Percentiles rank a stretch among this genome's conserved stretches.
Conservation (phyloP, 2,797 vertebrate species). For the Neoniphon sammara region DNA sequence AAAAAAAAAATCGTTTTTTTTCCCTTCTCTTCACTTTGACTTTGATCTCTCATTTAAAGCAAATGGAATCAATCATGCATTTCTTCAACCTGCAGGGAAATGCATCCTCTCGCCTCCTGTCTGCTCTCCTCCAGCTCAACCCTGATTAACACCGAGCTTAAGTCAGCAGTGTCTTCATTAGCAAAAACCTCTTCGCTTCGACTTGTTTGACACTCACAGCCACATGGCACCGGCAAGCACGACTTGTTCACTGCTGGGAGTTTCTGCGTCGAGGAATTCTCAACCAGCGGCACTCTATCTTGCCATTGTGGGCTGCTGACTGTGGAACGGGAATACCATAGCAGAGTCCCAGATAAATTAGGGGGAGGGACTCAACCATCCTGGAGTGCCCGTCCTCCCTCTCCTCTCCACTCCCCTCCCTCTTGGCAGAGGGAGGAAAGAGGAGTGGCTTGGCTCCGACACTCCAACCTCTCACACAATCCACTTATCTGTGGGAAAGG, state of each 20-base stretch:
- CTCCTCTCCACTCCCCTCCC: no score
- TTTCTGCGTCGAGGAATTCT: neutral
- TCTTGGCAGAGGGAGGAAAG: slow-evolving; percentile 6
- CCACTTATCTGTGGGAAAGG: neutral
- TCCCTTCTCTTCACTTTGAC: slow-evolving; percentile 34
- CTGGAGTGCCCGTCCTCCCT: neutral
- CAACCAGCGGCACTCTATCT: neutral
- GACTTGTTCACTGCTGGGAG: neutral
- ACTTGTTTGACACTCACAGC: slow-evolving; percentile 10
- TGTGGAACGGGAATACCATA: neutral
- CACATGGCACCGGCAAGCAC: neutral
- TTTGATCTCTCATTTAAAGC: slow-evolving; percentile 64
- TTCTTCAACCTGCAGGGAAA: slow-evolving; percentile 54
- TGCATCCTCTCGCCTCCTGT: slow-evolving; percentile 8
- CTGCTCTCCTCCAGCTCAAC: slow-evolving; percentile 14
- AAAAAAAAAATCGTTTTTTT: no score
- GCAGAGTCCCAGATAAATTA: slow-evolving; percentile 22
- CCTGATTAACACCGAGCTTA: slow-evolving; percentile 33
- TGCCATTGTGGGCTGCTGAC: neutral
- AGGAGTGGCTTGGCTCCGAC: neutral
- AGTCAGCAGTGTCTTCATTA: slow-evolving; percentile 33
- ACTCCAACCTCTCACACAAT: slow-evolving; percentile 4
- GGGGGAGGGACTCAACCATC: neutral
- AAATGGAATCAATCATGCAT: slow-evolving; percentile 58
- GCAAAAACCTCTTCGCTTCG: slow-evolving; percentile 22